phyloP scores from a whole-genome alignment of 2,113 vertebrate species.

The Pipra filicauda region DNA sequence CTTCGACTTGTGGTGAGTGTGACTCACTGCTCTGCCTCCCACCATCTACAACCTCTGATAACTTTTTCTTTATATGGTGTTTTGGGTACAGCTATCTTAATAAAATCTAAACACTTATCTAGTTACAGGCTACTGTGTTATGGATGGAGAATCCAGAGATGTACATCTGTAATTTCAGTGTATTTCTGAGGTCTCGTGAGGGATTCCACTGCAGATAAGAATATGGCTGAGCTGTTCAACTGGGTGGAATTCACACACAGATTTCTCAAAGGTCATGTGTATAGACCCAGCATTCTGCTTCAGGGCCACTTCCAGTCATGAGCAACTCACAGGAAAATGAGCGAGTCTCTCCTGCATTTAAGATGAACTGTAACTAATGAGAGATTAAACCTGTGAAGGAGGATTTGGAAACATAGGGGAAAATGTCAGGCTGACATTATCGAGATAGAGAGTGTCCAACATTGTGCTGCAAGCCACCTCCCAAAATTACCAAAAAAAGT shows the following conservation, averaged over 20 bases:
- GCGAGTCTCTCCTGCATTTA: not conserved
- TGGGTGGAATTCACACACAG: not conserved
- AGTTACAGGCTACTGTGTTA: not conserved
- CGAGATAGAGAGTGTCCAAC: not conserved
- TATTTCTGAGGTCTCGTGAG: not conserved
- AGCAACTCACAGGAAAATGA: not conserved
- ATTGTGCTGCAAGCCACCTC: not conserved
- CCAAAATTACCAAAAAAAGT: not conserved
- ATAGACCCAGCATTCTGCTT: not conserved
- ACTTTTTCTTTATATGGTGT: conserved; percentile 50
- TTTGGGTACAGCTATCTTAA: conserved; percentile 2
- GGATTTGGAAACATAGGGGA: not conserved
- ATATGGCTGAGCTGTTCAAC: not conserved
- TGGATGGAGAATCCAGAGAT: not conserved
- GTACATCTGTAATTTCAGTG: not conserved
- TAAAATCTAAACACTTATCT: not conserved
- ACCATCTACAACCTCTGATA: conserved; percentile 8
- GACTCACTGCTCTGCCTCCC: conserved; percentile 40
- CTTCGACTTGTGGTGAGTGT: not conserved
- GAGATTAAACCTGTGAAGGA: not conserved
- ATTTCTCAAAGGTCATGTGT: not conserved
- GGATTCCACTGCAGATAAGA: not conserved
- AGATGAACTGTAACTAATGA: not conserved
- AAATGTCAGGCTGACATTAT: not conserved
- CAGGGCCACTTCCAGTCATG: not conserved